Base-by-base conservation (phyloP, 2,113 vertebrate species). In the Myiozetetes cayanensis region DNA sequence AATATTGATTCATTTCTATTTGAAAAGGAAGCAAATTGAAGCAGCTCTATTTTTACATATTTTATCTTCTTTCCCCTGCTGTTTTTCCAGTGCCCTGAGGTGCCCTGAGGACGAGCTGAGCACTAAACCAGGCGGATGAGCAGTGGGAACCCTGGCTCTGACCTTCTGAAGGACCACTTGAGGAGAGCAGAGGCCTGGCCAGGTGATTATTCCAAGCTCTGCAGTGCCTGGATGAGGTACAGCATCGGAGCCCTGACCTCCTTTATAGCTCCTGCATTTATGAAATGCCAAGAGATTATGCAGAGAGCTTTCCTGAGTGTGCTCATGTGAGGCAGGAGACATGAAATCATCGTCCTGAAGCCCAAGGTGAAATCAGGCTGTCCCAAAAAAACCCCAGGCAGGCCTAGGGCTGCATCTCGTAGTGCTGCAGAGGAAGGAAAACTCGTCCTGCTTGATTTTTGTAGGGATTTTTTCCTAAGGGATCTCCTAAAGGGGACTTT, bases 241-340 rank as follows among this genome's bases (percentile, higher is more conserved):
- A 79, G 63, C 78, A 66, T 11, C 77, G 35, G 49, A 56, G 25
- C 43, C 70, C 74, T 96, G 95, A 96, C 90, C 94, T 94, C 87
- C 22, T 95, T 94, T 82, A 6, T 58, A 83, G 53, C 70, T 63
- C 43, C 63, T 82, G 79, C 77, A 9, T 70, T 83, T 91, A 47
- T 82, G 92, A 66, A 80, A 93, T 70, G 75, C 92, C 72, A 74
- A 31, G 82, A 66, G 88, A 94, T 94, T 79, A 93, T 88, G 83
- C 92, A 88, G 85, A 82, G 77, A 92, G 78, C 85, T 88, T 78
- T 33, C 80, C 87, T 89, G 46, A 13, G 3, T 35, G 22, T 39
- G 49, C 90, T 77, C 93, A 31, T n/a, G 33, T n/a, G 59, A 93
- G 59, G 72, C 79, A 74, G 85, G 50, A 90, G 87, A 94, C 44